Base-by-base conservation (phyloP, 1,140 invertebrate species). In the Acromyrmex echinatior region DNA sequence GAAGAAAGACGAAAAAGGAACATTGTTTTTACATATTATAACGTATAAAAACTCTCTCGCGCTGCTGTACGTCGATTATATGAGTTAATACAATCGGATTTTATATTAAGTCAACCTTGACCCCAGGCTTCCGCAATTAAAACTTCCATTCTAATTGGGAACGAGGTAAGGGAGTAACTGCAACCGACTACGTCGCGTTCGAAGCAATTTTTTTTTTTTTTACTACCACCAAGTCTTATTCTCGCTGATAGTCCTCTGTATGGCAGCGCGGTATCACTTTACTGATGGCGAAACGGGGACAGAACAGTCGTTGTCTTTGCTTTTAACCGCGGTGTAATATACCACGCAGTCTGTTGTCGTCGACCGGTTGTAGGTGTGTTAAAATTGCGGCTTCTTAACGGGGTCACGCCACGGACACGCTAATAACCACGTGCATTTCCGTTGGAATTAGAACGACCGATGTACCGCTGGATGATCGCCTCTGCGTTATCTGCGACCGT, bases 401-500 rank as follows among this genome's bases (percentile, higher is more conserved):
- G 31, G 80, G 79, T 73, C 79, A 45, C 10, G 31, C 21, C 65
- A 65, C 35, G 65, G 51, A 56, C 68, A 31, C 80, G 58, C 56
- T 84, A 84, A 84, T 84, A 76, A 84, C 28, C 80, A 25, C 56
- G 25, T 62, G 39, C 25, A 45, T 84, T 84, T 84, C 80, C 70
- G 56, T 74, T 49, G 66, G 53, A 81, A 81, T 81, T 81, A 35
- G 53, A 71, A 81, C 79, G 63, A 49, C 51, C 25, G 58, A 25
- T 25, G 39, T 25, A 53, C 18, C 71, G 49, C 28, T 6, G 18
- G 74, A 80, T 49, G 35, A 62, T 70, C 25, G 78, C 39, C 51
- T 70, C 78, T 39, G 28, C 80, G 81, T 90, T 91, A 91, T 87
- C 86, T 88, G 81, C 86, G 58, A 81, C 78, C 68, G 86, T 82